Base-by-base conservation (phyloP, 2,113 vertebrate species). In the Willisornis vidua region DNA sequence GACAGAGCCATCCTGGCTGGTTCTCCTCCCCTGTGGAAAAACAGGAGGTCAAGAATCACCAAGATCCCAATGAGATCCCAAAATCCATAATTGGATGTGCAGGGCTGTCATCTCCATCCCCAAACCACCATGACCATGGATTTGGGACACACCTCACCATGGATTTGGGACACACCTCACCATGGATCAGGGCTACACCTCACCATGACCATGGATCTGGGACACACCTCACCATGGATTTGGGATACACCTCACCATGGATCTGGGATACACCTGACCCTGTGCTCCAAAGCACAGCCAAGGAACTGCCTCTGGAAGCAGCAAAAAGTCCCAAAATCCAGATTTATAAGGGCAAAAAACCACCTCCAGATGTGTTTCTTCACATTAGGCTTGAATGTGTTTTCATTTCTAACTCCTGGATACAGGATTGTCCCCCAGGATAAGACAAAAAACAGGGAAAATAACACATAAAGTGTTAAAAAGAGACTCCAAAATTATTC, bases 1-100 rank as follows among this genome's bases (percentile, higher is more conserved):
- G 98, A 76, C 98, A 98, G 45, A 99, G 94, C 99, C 99, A 99
- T 54, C 99, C 99, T 0, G 99, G 99, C 89, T 98, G 98, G 97
- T 99, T 99, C 95, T 99, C 99, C 46, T 99, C 98, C 66, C 98
- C 99, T 99, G 90, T 0, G 1, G 2, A 1, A 91, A 46, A 33
- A 31, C 19, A 23, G 37, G 29, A 65, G 12, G 7, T 9, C 3
- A 0, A n/a, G 49, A 20, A 24, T 0, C 4, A 26, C 22, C 8
- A 4, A 52, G 26, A 48, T 7, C 31, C 67, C 62, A 55, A 23
- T 65, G 2, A 67, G 29, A 43, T 7, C 25, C 51, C 67, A 61
- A 26, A 75, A 62, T 23, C 3, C 33, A n/a, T 12, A 10, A 22
- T 15, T 14, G 13, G 11, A 29, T 18, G 15, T 31, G 35, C 45